Percentiles rank a stretch among this genome's conserved stretches.
These are phyloP conservation scores for Oceanites oceanicus DNA, from an alignment of 2,113 vertebrate species.

Conservation along the genomic window DNA sequence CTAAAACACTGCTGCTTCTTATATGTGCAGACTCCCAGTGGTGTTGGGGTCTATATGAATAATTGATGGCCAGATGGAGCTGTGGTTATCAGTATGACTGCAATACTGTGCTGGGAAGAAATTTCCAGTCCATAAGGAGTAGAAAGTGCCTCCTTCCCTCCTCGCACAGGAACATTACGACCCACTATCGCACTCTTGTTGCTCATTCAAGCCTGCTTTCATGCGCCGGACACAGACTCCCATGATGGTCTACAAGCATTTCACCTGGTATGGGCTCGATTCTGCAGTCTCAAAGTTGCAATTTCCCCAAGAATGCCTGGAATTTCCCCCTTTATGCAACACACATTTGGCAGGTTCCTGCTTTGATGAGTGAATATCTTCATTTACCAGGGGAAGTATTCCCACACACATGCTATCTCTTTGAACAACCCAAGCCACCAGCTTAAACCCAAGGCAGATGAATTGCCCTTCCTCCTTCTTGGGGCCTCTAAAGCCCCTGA, in stretches of 20 bases:
- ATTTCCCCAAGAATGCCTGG: conserved; percentile 30
- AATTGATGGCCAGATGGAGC: background rate
- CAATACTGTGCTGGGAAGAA: background rate
- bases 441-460: conserved; percentile 25
- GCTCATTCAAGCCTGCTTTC: background rate
- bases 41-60: background rate
- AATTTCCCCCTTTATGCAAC: conserved; percentile 50
- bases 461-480: background rate
- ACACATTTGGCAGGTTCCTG: conserved; percentile 1
- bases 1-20: conserved; percentile 25
- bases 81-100: background rate
- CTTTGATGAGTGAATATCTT: conserved; percentile 42
- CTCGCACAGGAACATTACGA: rapidly evolving
- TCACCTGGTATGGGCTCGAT: background rate
- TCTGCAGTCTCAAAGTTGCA: background rate
- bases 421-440: conserved; percentile 60
- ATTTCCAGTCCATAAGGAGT: background rate
- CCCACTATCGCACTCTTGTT: rapidly evolving
- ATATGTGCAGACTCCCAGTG: rapidly evolving
- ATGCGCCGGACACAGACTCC: rapidly evolving
- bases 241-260: background rate
- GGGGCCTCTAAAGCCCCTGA: background rate
- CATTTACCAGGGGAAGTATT: conserved; percentile 40
- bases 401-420: conserved; percentile 46
- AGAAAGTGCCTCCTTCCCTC: background rate